Percentiles rank a stretch among this genome's conserved stretches.
Evolutionary conservation across 2,888 invertebrate genomes (phyloP).

Genomic region (Aquatica leii): DNA sequence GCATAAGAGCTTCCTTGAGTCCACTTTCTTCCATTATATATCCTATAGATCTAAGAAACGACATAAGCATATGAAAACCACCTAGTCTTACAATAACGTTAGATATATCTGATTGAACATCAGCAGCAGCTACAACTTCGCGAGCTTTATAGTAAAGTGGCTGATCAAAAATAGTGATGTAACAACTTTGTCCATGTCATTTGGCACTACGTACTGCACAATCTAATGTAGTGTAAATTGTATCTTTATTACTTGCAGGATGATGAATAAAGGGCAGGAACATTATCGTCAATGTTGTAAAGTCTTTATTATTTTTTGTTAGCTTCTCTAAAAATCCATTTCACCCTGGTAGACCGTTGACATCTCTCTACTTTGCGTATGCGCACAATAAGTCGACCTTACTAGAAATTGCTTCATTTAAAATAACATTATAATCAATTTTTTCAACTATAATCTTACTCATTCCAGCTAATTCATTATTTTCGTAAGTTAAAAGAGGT

Average conservation of each 20-base stretch:
- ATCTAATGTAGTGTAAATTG: conserved; percentile 33
- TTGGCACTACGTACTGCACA: conserved; percentile 33
- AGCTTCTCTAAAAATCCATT: conserved; percentile 10
- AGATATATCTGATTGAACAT: too few species aligned
- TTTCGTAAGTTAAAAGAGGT: conserved; percentile 22
- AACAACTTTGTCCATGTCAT: conserved; percentile 32
- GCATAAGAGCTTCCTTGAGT: conserved; percentile 39
- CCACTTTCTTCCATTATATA: conserved; percentile 39
- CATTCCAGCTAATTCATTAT: conserved; percentile 21
- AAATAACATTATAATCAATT: conserved; percentile 20
- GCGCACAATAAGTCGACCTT: conserved; percentile 19
- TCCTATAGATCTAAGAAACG: conserved; percentile 38
- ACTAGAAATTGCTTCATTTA: background rate
- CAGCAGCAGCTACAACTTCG: too few species aligned
- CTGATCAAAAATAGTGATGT: conserved; percentile 46
- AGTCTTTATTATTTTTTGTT: conserved; percentile 28
- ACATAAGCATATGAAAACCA: conserved; percentile 35
- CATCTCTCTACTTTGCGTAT: conserved; percentile 17
- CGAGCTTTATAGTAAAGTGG: conserved; percentile 32
- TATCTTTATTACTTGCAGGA: conserved; percentile 25
- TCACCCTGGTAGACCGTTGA: conserved; percentile 6
- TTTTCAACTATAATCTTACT: conserved; percentile 17
- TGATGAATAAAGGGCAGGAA: conserved; percentile 35
- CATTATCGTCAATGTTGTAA: conserved; percentile 6
- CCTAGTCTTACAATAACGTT: conserved; percentile 20